A percentile compares a stretch with the other conserved stretches of the same genome.
Evolutionary conservation across 2,113 vertebrate species (phyloP).

Genomic region (Proterorhinus semilunaris): DNA sequence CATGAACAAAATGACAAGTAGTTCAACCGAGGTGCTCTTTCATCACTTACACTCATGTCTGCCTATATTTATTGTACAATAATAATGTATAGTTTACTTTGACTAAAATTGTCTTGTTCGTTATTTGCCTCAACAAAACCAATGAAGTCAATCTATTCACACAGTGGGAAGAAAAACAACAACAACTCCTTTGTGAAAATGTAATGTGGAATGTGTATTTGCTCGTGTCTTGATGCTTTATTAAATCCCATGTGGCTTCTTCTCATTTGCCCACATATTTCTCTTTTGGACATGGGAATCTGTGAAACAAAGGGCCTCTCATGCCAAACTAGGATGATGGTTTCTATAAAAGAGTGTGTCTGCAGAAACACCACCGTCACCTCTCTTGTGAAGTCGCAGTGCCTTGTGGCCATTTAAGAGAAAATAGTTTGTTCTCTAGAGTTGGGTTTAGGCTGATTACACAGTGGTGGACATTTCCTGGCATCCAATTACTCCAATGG

Average conservation of each 20-base stretch:
- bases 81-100: conserved; percentile 18
- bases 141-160: conserved; percentile 4
- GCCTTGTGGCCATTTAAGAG: conserved; percentile 5
- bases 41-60: neutral
- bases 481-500: conserved; percentile 27
- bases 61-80: conserved; percentile 4
- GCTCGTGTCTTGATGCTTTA: conserved; percentile 42
- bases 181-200: neutral
- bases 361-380: conserved; percentile 5
- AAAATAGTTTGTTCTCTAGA: conserved; percentile 23
- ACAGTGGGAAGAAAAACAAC: neutral
- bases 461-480: conserved; percentile 38
- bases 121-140: conserved; percentile 4
- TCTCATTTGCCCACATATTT: conserved; percentile 6
- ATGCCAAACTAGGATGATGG: neutral
- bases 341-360: conserved; percentile 29
- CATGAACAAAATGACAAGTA: conserved; percentile 32
- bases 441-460: conserved; percentile 20
- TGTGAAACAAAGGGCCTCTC: neutral
- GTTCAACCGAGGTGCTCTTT: conserved; percentile 11
- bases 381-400: neutral
- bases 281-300: conserved; percentile 9
- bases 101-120: neutral
- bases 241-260: conserved; percentile 41
- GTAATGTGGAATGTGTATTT: conserved; percentile 19